Evolutionary conservation across 1,140 invertebrate genomes (phyloP).

Genomic region (Chymomyza costata): DNA sequence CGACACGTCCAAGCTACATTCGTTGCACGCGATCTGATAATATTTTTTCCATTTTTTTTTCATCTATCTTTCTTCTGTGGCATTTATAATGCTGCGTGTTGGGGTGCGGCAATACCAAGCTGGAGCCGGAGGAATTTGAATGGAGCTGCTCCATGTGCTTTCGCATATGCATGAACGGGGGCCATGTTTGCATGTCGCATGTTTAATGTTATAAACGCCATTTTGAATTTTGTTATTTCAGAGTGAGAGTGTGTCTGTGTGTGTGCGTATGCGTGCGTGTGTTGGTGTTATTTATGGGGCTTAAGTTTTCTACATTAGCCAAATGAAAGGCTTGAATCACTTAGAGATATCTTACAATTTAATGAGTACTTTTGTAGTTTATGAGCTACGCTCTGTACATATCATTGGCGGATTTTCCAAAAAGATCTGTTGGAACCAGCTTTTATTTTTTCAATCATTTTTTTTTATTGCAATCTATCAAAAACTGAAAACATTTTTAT

Average conservation of each 20-base stretch:
- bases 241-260: conserved; percentile 3
- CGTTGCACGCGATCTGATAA: conserved; percentile 70
- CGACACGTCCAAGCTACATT: conserved; percentile 58
- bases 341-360: too few relatives aligned
- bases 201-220: conserved; percentile 55
- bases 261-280: conserved; percentile 13
- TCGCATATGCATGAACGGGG: conserved; percentile 49
- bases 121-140: background rate
- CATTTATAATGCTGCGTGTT: conserved; percentile 66
- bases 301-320: conserved; percentile 14
- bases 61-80: conserved; percentile 24
- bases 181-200: conserved; percentile 62
- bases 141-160: conserved; percentile 11
- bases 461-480: too few relatives aligned
- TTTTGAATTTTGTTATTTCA: conserved; percentile 48
- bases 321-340: too few relatives aligned
- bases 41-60: conserved; percentile 37
- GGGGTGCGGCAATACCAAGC: conserved; percentile 34
- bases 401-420: too few relatives aligned
- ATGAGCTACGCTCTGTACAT: too few relatives aligned
- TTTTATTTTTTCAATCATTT: too few relatives aligned
- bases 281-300: conserved; percentile 45
- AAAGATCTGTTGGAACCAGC: too few relatives aligned
- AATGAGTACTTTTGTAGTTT: too few relatives aligned
- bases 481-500: too few relatives aligned